Evolutionary conservation across 2,888 invertebrate species (phyloP).

Genomic region (Eurytoma californica): DNA sequence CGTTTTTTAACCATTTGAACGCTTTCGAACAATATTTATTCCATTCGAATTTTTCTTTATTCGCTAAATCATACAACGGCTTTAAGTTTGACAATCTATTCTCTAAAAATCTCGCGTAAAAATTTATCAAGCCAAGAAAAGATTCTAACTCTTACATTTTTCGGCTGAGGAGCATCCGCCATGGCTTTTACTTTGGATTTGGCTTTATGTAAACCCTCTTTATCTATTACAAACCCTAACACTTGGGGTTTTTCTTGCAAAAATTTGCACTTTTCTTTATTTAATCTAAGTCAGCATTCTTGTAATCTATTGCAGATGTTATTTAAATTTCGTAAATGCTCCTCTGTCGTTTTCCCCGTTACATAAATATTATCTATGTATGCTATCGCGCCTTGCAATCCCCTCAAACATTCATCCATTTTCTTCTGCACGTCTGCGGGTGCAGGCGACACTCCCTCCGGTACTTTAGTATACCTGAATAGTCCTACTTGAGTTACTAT

Average conservation of each 20-base stretch:
- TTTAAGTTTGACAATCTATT: too few relatives aligned
- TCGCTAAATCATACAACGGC: constrained; percentile 40
- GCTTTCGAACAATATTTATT: constrained; percentile 25
- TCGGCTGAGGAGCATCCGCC: too few relatives aligned
- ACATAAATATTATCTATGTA: constrained; percentile 59
- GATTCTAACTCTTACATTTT: too few relatives aligned
- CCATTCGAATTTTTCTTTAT: constrained; percentile 42
- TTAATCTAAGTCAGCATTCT: neutral
- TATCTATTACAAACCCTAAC: constrained; percentile 60
- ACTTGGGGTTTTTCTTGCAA: constrained; percentile 58
- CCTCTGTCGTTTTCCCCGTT: neutral
- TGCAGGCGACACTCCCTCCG: constrained; percentile 37
- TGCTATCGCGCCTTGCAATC: constrained; percentile 51
- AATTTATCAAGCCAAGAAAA: too few relatives aligned
- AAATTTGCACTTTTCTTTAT: constrained; percentile 60
- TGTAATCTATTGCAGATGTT: neutral
- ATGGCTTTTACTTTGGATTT: constrained; percentile 37
- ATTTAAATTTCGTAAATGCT: neutral
- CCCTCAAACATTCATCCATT: constrained; percentile 61
- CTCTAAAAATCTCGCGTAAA: too few relatives aligned
- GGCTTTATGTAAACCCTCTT: constrained; percentile 58
- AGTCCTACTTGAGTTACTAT: neutral
- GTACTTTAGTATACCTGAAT: neutral
- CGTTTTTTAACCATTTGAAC: constrained; percentile 53
- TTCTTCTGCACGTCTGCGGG: constrained; percentile 64